Base-by-base conservation (phyloP, 2,797 vertebrate species). In the Amblyopsis hoosieri region DNA sequence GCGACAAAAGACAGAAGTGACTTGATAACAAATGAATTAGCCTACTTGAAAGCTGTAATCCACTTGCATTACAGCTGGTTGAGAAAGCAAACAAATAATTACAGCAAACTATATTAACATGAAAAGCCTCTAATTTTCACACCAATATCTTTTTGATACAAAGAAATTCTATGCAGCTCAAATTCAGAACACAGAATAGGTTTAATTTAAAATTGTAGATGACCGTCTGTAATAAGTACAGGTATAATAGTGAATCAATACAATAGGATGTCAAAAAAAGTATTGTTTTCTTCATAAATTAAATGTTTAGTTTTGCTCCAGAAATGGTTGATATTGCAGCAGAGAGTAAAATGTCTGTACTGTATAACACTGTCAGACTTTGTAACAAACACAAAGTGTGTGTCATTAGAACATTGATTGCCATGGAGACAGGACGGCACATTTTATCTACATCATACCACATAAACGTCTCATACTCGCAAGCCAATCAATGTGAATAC, bases 361-460 rank as follows among this genome's bases (percentile, higher is more conserved):
- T 49, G 46, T 67, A 60, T 82, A 58, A 68, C 46, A 54, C 53
- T 57, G 67, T 63, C 59, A 66, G 57, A 66, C 60, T 56, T 42
- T 66, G 69, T 72, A 60, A 66, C 69, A 71, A 78, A 78, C 84
- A 70, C 69, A 23, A 59, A 31, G 57, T 62, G 49, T 72, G 49
- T 62, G 33, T 70, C 66, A 67, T 65, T 63, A 67, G 64, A 74
- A 76, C 60, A 59, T 59, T 14, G 70, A 88, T 83, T 65, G 66
- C 82, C 81, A 84, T 83, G 74, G 80, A 75, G 76, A 87, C 80
- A 64, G 67, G 67, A 80, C 46, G 57, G 65, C 61, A 67, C 74
- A 54, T 76, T 75, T 72, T 49, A 62, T 71, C 60, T 68, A 49
- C 62, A 66, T 61, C 54, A 60, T 52, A 53, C 60, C 10, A 47